Evolutionary conservation across 2,113 vertebrate species (phyloP), one percentile per base, ranked within the genome.

Genomic region (Dicentrarchus labrax): DNA sequence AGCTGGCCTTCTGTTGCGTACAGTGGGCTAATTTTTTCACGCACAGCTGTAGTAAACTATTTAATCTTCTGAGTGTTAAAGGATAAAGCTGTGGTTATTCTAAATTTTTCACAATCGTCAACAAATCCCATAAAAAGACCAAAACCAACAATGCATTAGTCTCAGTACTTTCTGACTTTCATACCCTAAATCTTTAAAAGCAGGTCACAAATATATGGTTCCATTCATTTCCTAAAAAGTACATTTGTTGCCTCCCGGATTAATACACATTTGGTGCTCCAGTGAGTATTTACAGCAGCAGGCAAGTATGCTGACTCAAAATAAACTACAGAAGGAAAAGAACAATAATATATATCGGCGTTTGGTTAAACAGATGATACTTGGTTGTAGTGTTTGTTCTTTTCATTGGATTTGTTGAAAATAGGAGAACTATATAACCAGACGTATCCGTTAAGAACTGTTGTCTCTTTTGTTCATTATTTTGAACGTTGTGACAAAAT

Each of bases 51-150:
- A 61, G 30, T 24, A 51, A 51, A 50, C 61, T 38, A 57, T 67
- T 59, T 67, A 48, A 67, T 75, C 45, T 43, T 41, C 6, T 41
- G 6, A 41, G 43, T 50, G 54, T 73, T 72, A 64, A 43, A 41
- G 21, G 15, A 65, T 24, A 22, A 8, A 75, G 48, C 4, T 61
- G 19, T 8, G 1, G 15, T 19, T 17, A 12, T 51, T 51, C 0
- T 50, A 10, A n/a, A 38, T 39, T 17, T 51, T 39, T 22, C 8
- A 8, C 5, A 57, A 21, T 15, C 36, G 9, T 73, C 56, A 60
- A 22, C 17, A 38, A 41, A 8, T 53, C 21, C 15, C 21, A 64
- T 17, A 39, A 62, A 74, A 1, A 39, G 7, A 19, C 36, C 8
- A 24, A 50, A 64, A 41, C 6, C 30, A 41, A 53, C 36, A 64